phyloP scores from a whole-genome alignment of 2,113 vertebrate species.

The Melanerpes aurifrons region DNA sequence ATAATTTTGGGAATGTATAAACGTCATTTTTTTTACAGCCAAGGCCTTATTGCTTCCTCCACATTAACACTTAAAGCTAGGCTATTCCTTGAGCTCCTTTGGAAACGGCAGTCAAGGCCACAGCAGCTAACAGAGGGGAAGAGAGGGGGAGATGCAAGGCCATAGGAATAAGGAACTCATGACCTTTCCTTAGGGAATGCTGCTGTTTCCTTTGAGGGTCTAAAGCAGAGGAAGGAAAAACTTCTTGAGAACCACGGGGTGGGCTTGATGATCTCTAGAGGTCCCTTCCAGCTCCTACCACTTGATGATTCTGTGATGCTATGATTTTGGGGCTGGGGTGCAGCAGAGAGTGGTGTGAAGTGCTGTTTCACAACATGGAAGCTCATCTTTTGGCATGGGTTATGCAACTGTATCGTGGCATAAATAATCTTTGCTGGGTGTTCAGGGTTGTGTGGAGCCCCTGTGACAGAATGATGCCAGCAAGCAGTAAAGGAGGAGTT shows the following conservation, averaged over 20 bases:
- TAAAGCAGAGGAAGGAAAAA: not conserved
- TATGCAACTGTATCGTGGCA: not conserved
- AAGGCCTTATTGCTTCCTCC: not conserved
- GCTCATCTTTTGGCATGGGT: fast-evolving
- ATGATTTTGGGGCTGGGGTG: not conserved
- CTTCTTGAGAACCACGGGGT: not conserved
- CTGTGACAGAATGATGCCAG: not conserved
- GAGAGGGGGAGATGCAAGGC: not conserved
- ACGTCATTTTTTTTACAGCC: not conserved
- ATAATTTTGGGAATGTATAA: not conserved
- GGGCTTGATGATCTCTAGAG: too few relatives aligned
- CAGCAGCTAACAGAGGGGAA: not conserved
- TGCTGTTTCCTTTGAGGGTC: not conserved
- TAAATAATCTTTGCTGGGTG: not conserved
- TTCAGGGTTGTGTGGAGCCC: not conserved
- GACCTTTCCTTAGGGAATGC: not conserved
- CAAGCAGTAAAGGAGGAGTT: not conserved
- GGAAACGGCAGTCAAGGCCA: not conserved
- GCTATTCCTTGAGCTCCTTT: not conserved
- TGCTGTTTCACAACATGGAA: not conserved
- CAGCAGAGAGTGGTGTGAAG: not conserved
- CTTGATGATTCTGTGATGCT: too few relatives aligned
- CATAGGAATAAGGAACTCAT: not conserved
- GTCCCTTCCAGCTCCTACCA: too few relatives aligned
- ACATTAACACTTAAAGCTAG: not conserved